These are phyloP conservation scores for Orius insidiosus DNA, from an alignment of 1,140 invertebrate genomes.

Conservation along the genomic window DNA sequence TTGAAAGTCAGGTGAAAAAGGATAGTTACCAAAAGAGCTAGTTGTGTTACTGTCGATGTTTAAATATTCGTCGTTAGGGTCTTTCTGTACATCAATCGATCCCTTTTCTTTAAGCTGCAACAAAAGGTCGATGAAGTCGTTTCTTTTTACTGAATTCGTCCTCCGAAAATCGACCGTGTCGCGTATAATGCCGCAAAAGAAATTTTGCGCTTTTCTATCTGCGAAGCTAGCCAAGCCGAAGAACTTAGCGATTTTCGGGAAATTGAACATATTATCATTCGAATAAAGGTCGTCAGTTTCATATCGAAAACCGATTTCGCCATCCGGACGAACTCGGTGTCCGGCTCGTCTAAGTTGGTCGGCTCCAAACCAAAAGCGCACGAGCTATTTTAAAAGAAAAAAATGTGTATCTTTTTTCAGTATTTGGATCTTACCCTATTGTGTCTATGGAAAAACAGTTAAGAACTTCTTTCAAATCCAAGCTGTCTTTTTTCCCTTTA, in stretches of 20 bases:
- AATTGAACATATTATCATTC: not conserved
- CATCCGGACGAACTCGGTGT: constrained; percentile 31
- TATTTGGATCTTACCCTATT: constrained; percentile 26
- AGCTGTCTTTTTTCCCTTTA: constrained; percentile 1
- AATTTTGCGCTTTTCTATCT: constrained; percentile 17
- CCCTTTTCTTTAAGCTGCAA: constrained; percentile 17
- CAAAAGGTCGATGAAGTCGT: constrained; percentile 26
- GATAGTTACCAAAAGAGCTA: no score
- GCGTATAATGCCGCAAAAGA: constrained; percentile 20
- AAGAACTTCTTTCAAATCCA: constrained; percentile 36
- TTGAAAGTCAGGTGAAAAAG: no score
- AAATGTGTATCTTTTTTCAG: no score
- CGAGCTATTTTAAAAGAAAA: constrained; percentile 19
- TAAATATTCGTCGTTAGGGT: not conserved
- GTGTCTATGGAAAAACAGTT: constrained; percentile 41
- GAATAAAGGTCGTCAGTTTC: constrained; percentile 4
- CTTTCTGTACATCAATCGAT: not conserved
- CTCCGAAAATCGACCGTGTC: constrained; percentile 27
- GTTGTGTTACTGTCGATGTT: not conserved
- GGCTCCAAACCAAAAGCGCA: constrained; percentile 42
- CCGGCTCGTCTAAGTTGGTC: constrained; percentile 31
- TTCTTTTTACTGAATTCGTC: constrained; percentile 26
- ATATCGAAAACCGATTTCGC: constrained; percentile 19
- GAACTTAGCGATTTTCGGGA: constrained; percentile 5
- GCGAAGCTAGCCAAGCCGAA: constrained; percentile 1